Evolutionary conservation across 2,113 vertebrate species (phyloP), one percentile per base, ranked within the genome.

Genomic region (Pristiophorus japonicus): DNA sequence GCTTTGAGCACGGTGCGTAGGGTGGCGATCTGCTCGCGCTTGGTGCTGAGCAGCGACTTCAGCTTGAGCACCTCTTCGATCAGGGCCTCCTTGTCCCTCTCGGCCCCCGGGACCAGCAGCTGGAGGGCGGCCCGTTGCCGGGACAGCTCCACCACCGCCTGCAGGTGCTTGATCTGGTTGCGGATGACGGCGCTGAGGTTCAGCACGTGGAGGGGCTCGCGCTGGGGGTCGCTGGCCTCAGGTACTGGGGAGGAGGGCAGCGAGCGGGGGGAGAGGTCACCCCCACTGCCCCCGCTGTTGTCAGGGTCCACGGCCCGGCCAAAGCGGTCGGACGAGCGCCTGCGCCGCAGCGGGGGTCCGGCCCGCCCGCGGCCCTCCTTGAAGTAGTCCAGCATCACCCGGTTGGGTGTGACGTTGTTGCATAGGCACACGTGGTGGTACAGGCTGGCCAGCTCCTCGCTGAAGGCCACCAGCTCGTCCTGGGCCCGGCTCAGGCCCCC

Each of bases 1-100:
- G 98, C 98, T 96, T 98, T 98, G 38, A 98, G 97, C 95, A 98
- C 98, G n/a, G 98, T 98, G 96, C 98, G 97, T 94, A 98, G 97
- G 0, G 98, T 98, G 45, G 98, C 98, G 1, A 98, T 98, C 97
- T 98, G 98, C 92, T 98, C 98, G 91, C 98, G 97, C 96, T 98
- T 98, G 95, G 98, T 98, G 97, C 98, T 98, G 84, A 98, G 97
- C 95, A 98, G 97, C 38, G 98, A 98, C 96, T 98, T 98, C 67
- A 98, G 97, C 96, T 98, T 98, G 22, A 98, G 96, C 1, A 98
- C 97, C 95, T 98, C 98, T 95, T 98, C 98, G 96, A 98, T 96
- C 90, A 98, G 97, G 75, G 96, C 97, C 90, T 98, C 98, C 4
- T 97, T 97, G 84, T 98, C 98, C 38, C 97, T 97, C 70, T 98